Conservation (phyloP, 2,113 vertebrate genomes). For the Vidua chalybeata region DNA sequence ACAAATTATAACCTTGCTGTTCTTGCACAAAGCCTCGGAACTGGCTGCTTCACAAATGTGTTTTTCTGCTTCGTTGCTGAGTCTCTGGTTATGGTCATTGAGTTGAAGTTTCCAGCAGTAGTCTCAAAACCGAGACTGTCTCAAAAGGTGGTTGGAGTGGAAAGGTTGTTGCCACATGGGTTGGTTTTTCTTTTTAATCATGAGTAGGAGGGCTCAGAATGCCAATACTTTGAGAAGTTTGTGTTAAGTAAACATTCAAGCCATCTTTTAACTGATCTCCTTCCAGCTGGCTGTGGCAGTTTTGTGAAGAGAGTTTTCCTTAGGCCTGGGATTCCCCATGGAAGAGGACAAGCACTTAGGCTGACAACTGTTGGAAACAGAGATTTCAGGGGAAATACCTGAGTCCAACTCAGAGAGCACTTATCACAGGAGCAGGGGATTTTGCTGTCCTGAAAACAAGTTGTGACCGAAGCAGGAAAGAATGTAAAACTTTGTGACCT, state of each 20-base stretch:
- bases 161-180: neutral
- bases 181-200: neutral
- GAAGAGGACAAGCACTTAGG: neutral
- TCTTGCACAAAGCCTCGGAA: neutral
- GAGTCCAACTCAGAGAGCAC: neutral
- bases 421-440: slow-evolving; percentile 10
- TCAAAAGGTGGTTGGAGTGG: neutral
- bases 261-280: neutral
- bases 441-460: slow-evolving; percentile 42
- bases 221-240: neutral
- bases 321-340: neutral
- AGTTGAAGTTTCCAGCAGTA: neutral
- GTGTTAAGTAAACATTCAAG: neutral
- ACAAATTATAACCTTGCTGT: neutral
- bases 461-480: slow-evolving; percentile 33
- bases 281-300: neutral
- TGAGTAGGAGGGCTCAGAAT: neutral
- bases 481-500: slow-evolving; percentile 60
- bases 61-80: neutral
- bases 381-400: slow-evolving; percentile 18
- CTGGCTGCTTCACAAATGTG: neutral
- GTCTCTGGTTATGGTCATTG: neutral
- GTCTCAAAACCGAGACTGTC: neutral
- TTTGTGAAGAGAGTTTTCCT: neutral
- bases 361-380: neutral